These are phyloP conservation scores for Caenorhabditis japonica DNA, from an alignment of 2,888 invertebrate species.

Conservation along the genomic window DNA sequence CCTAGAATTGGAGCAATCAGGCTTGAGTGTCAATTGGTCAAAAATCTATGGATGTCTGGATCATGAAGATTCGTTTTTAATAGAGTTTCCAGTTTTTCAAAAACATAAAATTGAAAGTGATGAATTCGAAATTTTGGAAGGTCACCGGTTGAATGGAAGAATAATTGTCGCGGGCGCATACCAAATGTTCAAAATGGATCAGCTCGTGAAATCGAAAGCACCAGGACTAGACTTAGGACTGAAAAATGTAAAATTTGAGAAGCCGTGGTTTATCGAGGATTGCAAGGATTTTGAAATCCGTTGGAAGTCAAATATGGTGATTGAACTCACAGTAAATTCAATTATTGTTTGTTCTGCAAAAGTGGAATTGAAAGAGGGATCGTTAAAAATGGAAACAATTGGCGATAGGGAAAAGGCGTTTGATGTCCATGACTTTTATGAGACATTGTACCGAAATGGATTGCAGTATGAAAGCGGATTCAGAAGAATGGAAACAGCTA, in stretches of 20 bases:
- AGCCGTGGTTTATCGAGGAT: constrained; percentile 48
- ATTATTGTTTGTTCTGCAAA: constrained; percentile 25
- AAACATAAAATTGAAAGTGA: constrained; percentile 17
- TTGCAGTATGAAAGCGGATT: constrained; percentile 61
- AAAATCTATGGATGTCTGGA: constrained; percentile 33
- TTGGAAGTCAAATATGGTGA: constrained; percentile 44
- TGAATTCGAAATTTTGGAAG: constrained; percentile 49
- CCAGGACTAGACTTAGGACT: constrained; percentile 10
- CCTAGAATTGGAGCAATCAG: constrained; percentile 55
- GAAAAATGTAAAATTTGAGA: constrained; percentile 48
- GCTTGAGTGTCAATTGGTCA: constrained; percentile 37
- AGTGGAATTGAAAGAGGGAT: constrained; percentile 18
- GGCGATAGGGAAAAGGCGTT: constrained; percentile 20
- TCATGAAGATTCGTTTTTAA: constrained; percentile 10
- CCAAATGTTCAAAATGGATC: constrained; percentile 58
- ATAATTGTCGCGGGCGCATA: constrained; percentile 64
- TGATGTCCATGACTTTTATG: constrained; percentile 58
- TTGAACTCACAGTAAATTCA: constrained; percentile 25
- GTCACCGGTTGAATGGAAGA: constrained; percentile 57
- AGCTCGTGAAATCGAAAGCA: constrained; percentile 18
- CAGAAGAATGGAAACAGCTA: constrained; percentile 34
- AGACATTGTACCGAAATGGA: constrained; percentile 54
- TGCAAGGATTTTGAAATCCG: constrained; percentile 27
- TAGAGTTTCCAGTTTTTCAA: constrained; percentile 32
- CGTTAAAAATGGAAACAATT: background rate